Evolutionary conservation across 2,888 invertebrate genomes (phyloP), one percentile per base, ranked within the genome.

Genomic region (Pristionchus japonicus): DNA sequence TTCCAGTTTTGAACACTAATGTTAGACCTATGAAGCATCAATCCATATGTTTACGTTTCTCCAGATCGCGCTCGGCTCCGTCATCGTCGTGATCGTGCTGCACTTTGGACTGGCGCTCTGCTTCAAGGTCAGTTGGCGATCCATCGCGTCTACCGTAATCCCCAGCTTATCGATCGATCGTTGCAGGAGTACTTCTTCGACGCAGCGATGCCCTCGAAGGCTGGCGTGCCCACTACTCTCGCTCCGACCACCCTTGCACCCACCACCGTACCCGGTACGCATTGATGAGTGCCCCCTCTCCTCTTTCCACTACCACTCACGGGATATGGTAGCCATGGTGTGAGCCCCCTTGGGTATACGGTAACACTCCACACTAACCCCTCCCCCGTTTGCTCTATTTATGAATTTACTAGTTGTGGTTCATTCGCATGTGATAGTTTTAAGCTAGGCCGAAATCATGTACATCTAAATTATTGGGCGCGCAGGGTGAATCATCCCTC

Each of bases 101-200:
- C 98, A 98, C 95, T 96, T 97, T 85, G 94, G 97, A 31, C 95
- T 98, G 47, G 97, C 97, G 1, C 96, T 97, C 47, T 97, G 97
- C 20, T 98, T 98, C 94, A 97, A 97, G 97, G 95, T 95, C 86
- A 61, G 52, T 49, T 82, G 49, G 9, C 34, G 82, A 37, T 27
- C n/a, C 3, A 11, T 11, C 9, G 27, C 17, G 70, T 27, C 74
- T 15, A 37, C 17, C 37, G 34, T 37, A 11, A 11, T 15, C n/a
- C 17, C 6, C 40, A 80, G 11, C 43, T 11, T n/a, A n/a, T 34
- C 31, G 34, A 15, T n/a, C 23, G 23, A 3, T 40, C 40, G 31
- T 31, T 57, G 37, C 88, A 92, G 92, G 92, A 91, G 70, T 92
- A 90, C 88, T 93, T 91, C 88, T 93, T 93, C 88, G 93, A 93